Base-by-base conservation (phyloP, 2,113 vertebrate genomes). In the Oncorhynchus clarkii region DNA sequence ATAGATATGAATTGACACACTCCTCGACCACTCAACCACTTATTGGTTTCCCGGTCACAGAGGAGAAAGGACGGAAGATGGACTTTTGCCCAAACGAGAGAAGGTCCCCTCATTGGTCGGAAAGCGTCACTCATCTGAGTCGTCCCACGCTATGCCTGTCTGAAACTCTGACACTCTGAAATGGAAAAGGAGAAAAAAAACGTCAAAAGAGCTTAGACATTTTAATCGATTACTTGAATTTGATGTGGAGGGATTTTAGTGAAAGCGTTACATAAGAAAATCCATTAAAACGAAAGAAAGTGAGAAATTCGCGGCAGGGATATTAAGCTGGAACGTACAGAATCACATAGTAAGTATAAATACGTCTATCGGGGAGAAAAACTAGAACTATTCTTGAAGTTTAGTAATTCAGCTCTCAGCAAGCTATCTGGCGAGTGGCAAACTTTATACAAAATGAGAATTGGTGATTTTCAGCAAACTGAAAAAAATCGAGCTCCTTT, bases 331-430 rank as follows among this genome's bases (percentile, higher is more conserved):
- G 22, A 64, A n/a, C 14, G 64, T 34, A 29, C 54, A 34, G 60
- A 68, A 68, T 34, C 27, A 14, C 16, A 14, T 29, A 27, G 65
- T 13, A 29, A 67, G 24, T 67, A 16, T 26, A 64, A 64, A 3
- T 20, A 13, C 8, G n/a, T 13, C 62, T 26, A 68, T 68, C 27
- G 8, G 18, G 67, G 29, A 20, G 29, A 20, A 31, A 1, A 34
- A 68, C 67, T 26, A 68, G 27, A 31, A 34, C 34, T 45, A 45
- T 45, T 68, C 8, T 16, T 34, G 5, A 68, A 39, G 68, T 22
- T 76, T 71, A 64, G 22, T 20, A 24, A 57, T 57, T 62, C 54
- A 59, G 68, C 64, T 77, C 69, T 13, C 45, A 24, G 20, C 60
- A 62, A 65, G 39, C 24, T 7, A 39, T 48, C 57, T 16, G 20